These are phyloP conservation scores for Endomychus coccineus DNA, from an alignment of 2,888 invertebrate genomes.

Conservation along the genomic window DNA sequence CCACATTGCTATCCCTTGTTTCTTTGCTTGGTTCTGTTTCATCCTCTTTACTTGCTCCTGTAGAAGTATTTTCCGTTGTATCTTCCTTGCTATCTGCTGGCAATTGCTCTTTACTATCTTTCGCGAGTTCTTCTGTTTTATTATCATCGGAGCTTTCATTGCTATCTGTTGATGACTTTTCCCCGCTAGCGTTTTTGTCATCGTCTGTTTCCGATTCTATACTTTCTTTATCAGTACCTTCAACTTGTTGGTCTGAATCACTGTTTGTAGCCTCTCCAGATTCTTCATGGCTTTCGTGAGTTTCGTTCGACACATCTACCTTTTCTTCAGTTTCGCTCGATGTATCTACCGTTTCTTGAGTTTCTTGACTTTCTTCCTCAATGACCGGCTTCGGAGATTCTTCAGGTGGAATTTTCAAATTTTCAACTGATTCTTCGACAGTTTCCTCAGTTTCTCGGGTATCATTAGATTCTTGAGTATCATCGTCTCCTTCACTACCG, in stretches of 20 bases:
- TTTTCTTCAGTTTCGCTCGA: conserved; percentile 15
- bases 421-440: not conserved
- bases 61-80: conserved; percentile 16
- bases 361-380: too few relatives aligned
- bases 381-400: too few relatives aligned
- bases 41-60: conserved; percentile 7
- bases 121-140: not conserved
- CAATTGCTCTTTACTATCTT: conserved; percentile 2
- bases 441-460: conserved; percentile 9
- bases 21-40: not conserved
- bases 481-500: conserved; percentile 18
- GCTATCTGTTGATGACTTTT: too few relatives aligned
- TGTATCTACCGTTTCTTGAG: conserved; percentile 13
- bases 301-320: conserved; percentile 10
- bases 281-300: conserved; percentile 17
- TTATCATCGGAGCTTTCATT: too few relatives aligned
- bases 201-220: not conserved
- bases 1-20: not conserved
- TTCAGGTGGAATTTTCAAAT: too few relatives aligned
- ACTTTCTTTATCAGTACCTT: not conserved
- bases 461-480: conserved; percentile 12
- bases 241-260: too few relatives aligned
- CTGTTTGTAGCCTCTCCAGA: too few relatives aligned
- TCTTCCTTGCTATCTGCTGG: too few relatives aligned
- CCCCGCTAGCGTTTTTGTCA: not conserved